phyloP scores from a whole-genome alignment of 2,797 vertebrate genomes.

The Peromyscus attwateri region DNA sequence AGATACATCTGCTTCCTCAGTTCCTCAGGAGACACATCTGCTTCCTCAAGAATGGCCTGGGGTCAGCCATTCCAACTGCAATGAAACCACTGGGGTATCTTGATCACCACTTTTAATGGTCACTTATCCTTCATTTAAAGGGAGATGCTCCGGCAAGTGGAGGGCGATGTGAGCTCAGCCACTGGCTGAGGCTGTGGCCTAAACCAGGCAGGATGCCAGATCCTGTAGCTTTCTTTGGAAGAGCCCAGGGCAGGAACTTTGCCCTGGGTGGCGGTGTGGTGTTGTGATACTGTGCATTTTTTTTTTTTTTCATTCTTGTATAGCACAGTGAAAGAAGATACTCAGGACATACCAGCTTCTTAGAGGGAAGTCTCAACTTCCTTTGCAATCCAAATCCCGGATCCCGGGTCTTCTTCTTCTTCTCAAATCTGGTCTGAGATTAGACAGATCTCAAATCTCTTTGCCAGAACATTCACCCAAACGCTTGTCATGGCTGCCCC shows the following conservation, averaged over 20 bases:
- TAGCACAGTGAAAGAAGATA: slow-evolving; percentile 43
- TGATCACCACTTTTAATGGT: slow-evolving; percentile 49
- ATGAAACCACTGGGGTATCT: slow-evolving; percentile 70
- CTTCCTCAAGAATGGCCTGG: not conserved
- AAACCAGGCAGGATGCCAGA: slow-evolving; percentile 44
- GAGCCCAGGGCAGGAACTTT: not conserved
- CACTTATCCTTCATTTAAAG: slow-evolving; percentile 68
- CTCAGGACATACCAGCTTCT: slow-evolving; percentile 8
- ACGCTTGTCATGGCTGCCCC: not conserved
- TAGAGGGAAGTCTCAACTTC: slow-evolving; percentile 57
- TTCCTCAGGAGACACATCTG: not conserved
- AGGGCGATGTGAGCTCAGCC: not conserved
- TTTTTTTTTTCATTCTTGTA: not conserved
- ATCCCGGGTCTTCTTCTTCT: slow-evolving; percentile 6
- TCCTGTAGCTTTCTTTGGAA: not conserved
- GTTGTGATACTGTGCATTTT: not conserved
- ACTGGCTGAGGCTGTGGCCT: slow-evolving; percentile 60
- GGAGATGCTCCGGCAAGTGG: slow-evolving; percentile 3
- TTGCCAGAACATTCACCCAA: slow-evolving; percentile 28
- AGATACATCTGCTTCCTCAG: slow-evolving; percentile 47
- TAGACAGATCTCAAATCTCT: slow-evolving; percentile 47
- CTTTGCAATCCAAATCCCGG: slow-evolving; percentile 49
- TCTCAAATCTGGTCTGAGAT: slow-evolving; percentile 52
- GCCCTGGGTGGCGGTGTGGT: not conserved
- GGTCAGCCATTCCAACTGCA: slow-evolving; percentile 52